phyloP scores from a whole-genome alignment of 2,113 vertebrate species.

The Clarias gariepinus region DNA sequence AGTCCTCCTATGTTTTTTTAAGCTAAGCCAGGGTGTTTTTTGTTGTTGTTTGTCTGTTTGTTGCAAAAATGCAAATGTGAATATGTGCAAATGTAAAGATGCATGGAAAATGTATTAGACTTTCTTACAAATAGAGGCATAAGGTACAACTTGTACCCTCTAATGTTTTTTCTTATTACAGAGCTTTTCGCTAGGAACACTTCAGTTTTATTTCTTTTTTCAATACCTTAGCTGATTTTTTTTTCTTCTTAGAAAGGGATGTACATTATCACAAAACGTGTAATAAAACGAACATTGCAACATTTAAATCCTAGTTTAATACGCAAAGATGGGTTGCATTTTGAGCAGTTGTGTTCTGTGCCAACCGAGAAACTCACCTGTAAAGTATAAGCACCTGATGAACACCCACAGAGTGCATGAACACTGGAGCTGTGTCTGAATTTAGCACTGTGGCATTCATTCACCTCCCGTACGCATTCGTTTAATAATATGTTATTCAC shows the following conservation, averaged over 20 bases:
- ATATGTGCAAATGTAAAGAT: neutral
- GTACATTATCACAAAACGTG: neutral
- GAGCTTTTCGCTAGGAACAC: neutral
- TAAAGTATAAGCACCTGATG: neutral
- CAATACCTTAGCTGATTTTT: neutral
- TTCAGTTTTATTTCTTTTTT: neutral
- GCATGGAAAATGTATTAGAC: neutral
- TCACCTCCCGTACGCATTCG: neutral
- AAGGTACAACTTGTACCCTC: neutral
- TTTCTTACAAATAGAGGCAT: neutral
- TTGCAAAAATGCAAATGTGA: neutral
- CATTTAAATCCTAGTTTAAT: neutral
- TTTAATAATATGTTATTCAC: neutral
- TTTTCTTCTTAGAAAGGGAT: neutral
- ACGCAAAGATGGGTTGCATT: neutral
- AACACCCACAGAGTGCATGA: neutral
- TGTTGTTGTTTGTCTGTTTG: no score
- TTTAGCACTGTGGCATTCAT: neutral
- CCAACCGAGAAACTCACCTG: neutral
- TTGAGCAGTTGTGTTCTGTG: neutral
- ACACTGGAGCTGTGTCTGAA: neutral
- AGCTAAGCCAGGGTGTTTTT: neutral
- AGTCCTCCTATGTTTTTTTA: neutral
- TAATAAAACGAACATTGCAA: no score
- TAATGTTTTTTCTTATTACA: neutral